Conservation (phyloP, 2,888 invertebrate genomes). For the Allacma fusca region DNA sequence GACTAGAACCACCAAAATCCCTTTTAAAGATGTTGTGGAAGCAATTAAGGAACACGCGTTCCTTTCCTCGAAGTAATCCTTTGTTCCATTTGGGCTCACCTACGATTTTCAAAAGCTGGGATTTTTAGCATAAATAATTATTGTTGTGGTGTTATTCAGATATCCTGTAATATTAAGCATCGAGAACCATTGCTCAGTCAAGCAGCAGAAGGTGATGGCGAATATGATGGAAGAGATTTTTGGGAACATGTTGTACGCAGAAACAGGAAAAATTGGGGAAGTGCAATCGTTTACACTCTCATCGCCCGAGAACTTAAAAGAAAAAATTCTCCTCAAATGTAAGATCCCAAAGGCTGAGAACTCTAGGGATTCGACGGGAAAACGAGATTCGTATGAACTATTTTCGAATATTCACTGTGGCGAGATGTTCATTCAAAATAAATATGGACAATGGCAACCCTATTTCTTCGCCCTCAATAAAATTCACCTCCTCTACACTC, state of each 20-base stretch:
- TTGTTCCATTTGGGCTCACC: background rate
- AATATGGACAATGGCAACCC: slow-evolving; percentile 48
- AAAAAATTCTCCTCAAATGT: slow-evolving; percentile 82
- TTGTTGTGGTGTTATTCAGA: slow-evolving; percentile 36
- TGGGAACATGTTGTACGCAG: slow-evolving; percentile 83
- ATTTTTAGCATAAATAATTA: no score
- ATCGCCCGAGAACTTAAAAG: slow-evolving; percentile 74
- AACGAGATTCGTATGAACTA: background rate
- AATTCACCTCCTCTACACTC: slow-evolving; percentile 54
- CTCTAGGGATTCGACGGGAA: background rate
- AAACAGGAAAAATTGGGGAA: slow-evolving; percentile 76
- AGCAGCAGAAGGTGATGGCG: slow-evolving; percentile 34
- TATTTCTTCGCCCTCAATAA: slow-evolving; percentile 55
- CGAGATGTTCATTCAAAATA: background rate
- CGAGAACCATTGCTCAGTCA: slow-evolving; percentile 39
- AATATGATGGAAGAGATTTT: slow-evolving; percentile 74
- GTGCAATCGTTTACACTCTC: slow-evolving; percentile 72
- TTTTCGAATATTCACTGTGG: background rate
- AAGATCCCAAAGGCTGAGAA: slow-evolving; percentile 66
- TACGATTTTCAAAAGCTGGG: no score
- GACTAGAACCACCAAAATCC: slow-evolving; percentile 66
- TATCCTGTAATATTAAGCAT: slow-evolving; percentile 42
- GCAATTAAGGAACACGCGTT: slow-evolving; percentile 67
- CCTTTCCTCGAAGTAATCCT: slow-evolving; percentile 64
- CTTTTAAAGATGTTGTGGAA: slow-evolving; percentile 65